Conservation (phyloP, 1,140 invertebrate genomes). For the Physella acuta region DNA sequence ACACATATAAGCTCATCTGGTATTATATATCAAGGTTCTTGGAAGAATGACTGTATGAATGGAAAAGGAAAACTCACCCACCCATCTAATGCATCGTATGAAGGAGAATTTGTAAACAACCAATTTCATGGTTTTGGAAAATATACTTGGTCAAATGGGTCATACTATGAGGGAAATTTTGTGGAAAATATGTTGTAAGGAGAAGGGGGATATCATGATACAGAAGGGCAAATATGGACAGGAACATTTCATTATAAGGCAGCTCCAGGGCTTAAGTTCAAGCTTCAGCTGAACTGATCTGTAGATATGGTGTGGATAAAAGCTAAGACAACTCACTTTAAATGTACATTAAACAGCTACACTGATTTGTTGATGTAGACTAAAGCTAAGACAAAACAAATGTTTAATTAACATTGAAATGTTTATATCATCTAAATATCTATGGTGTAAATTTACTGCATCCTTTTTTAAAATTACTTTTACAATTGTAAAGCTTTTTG, state of each 20-base stretch:
- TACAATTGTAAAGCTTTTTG: no score
- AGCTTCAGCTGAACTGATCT: slow-evolving; percentile 32
- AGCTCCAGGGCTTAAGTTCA: slow-evolving; percentile 51
- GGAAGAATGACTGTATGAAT: slow-evolving; percentile 57
- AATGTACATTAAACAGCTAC: no score
- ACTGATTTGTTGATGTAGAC: no score
- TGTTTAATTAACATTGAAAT: no score
- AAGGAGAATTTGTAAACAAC: slow-evolving; percentile 56
- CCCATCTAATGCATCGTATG: slow-evolving; percentile 50
- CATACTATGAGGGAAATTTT: slow-evolving; percentile 57
- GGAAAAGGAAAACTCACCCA: slow-evolving; percentile 50
- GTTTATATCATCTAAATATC: no score
- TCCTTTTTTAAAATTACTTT: no score
- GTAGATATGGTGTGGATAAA: no score
- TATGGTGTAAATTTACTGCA: no score
- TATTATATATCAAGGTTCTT: slow-evolving; percentile 53
- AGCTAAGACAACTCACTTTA: no score
- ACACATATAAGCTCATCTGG: slow-evolving; percentile 49
- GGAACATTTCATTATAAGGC: slow-evolving; percentile 53
- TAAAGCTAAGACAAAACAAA: no score
- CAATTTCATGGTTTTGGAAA: slow-evolving; percentile 57
- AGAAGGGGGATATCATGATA: slow-evolving; percentile 54
- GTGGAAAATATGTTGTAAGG: slow-evolving; percentile 59
- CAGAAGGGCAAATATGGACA: slow-evolving; percentile 52
- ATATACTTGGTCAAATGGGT: slow-evolving; percentile 59